Percentiles rank a stretch among this genome's conserved stretches.
phyloP scores from a whole-genome alignment of 2,113 vertebrate species.

The Oncorhynchus masou region DNA sequence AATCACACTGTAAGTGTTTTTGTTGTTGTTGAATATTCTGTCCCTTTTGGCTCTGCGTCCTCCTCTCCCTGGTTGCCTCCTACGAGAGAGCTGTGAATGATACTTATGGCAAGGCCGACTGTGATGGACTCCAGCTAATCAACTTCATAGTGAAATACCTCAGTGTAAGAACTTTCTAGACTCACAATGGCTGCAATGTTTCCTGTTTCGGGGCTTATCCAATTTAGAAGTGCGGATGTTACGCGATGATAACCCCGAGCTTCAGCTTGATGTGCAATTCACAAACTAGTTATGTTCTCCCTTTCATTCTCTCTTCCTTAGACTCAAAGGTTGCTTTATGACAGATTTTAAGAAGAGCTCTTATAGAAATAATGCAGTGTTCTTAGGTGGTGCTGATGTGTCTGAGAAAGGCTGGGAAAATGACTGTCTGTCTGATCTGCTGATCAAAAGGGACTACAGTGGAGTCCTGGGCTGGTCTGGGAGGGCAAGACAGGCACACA shows the following conservation, averaged over 20 bases:
- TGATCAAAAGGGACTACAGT: constrained; percentile 80
- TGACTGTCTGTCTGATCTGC: constrained; percentile 79
- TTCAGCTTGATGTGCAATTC: neutral
- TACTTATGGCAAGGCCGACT: constrained; percentile 73
- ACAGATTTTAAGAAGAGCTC: neutral
- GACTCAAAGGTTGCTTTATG: neutral
- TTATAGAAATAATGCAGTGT: neutral
- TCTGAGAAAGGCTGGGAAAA: constrained; percentile 69
- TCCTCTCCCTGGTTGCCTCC: constrained; percentile 66
- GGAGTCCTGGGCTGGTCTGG: constrained; percentile 79
- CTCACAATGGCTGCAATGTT: neutral
- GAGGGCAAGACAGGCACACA: constrained; percentile 67
- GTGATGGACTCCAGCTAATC: constrained; percentile 72
- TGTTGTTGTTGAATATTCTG: neutral
- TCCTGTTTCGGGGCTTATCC: neutral
- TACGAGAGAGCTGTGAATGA: constrained; percentile 76
- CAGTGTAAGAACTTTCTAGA: constrained; percentile 58
- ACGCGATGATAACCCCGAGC: neutral
- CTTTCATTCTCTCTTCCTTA: neutral
- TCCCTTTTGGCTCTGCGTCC: neutral
- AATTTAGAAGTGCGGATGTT: neutral
- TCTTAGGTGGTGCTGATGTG: neutral
- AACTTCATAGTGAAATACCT: constrained; percentile 82
- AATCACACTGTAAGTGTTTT: neutral
- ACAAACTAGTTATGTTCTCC: neutral